Evolutionary conservation across 2,888 invertebrate genomes (phyloP).

Genomic region (Xiphydria camelus): DNA sequence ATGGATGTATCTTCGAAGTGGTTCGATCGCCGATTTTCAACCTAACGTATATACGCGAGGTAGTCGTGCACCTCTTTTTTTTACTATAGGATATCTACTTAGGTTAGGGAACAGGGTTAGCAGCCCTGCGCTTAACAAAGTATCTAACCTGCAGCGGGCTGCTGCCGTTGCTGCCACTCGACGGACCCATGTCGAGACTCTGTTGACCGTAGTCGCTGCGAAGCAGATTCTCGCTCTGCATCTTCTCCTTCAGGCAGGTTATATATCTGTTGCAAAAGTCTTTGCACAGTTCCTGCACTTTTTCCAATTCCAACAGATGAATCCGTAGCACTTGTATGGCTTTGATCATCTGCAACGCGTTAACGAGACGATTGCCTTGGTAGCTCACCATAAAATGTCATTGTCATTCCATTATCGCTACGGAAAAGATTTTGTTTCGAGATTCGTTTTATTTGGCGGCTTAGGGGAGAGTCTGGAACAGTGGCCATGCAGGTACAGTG

Average conservation of each 20-base stretch:
- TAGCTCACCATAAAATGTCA: not conserved
- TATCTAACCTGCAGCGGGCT: conserved; percentile 57
- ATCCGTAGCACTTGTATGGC: conserved; percentile 89
- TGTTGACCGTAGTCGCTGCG: conserved; percentile 75
- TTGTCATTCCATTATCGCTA: not conserved
- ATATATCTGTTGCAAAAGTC: conserved; percentile 94
- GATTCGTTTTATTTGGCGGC: too few relatives aligned
- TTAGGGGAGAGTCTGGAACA: too few relatives aligned
- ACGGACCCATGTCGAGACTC: conserved; percentile 52
- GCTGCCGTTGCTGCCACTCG: conserved; percentile 56
- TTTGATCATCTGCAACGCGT: conserved; percentile 73
- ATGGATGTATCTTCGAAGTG: too few relatives aligned
- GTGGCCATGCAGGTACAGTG: too few relatives aligned
- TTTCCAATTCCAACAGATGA: conserved; percentile 89
- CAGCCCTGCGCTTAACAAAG: conserved; percentile 32
- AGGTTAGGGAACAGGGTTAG: conserved; percentile 45
- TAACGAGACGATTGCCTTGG: conserved; percentile 7
- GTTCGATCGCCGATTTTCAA: too few relatives aligned
- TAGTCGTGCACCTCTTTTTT: conserved; percentile 48
- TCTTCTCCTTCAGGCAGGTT: conserved; percentile 85
- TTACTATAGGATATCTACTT: conserved; percentile 51
- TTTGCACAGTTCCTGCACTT: conserved; percentile 91
- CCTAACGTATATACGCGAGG: too few relatives aligned
- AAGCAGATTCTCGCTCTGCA: conserved; percentile 85
- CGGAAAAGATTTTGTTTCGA: too few relatives aligned